Base-by-base conservation (phyloP, 2,797 vertebrate species). In the Leptoclinus maculatus region DNA sequence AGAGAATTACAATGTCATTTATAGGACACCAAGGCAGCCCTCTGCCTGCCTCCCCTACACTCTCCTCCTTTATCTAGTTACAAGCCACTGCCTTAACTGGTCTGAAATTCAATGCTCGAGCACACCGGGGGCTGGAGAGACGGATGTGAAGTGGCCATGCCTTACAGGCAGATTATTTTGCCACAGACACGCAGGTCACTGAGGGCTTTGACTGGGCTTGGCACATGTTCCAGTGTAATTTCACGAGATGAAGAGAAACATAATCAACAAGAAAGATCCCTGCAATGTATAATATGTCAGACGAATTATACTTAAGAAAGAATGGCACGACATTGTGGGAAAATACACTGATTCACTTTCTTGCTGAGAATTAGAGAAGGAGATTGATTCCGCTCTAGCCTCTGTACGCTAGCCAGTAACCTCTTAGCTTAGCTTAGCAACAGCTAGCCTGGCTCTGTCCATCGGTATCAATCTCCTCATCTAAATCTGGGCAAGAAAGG, bases 1-100 rank as follows among this genome's bases (percentile, higher is more conserved):
- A 87, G 88, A 94, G 93, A 94, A 95, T 95, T 93, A 94, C 94
- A 95, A 94, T 95, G 95, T 96, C 94, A 94, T 95, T 95, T 94
- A 94, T 93, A 94, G 94, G 95, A 93, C 92, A 91, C 89, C 69
- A 74, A 90, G 89, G 84, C 87, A 85, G 87, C 84, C 83, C 88
- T 88, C 81, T 79, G 81, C 82, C 79, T 85, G 58, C 87, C 86
- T 90, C 81, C 79, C 80, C 68, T 92, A 81, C 78, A 83, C 85
- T 90, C 80, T 87, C 74, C 88, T 87, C 87, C 93, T 89, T 94
- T 94, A 94, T 95, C 90, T 91, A 88, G 91, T 94, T 95, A 93
- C 89, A 93, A 91, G 84, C 90, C 87, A 85, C 78, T 87, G 91
- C 91, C 88, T 88, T 91, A 92, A 92, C 91, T 88, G 91, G 79